phyloP scores from a whole-genome alignment of 2,888 invertebrate genomes.

The Limnephilus lunatus region DNA sequence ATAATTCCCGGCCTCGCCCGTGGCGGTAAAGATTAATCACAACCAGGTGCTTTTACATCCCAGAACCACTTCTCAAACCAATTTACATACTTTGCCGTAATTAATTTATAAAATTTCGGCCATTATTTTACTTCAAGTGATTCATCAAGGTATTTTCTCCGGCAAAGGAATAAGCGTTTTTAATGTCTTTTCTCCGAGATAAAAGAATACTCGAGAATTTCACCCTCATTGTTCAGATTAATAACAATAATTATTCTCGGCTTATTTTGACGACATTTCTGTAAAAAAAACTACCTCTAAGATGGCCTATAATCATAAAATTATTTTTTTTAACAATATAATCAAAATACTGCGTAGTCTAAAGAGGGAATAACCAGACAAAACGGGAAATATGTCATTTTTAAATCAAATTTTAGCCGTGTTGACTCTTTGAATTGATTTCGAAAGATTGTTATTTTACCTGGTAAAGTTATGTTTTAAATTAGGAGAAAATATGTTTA shows the following conservation, averaged over 20 bases:
- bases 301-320: too few relatives aligned
- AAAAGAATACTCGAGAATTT: background rate
- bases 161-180: background rate
- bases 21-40: conserved; percentile 21
- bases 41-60: conserved; percentile 20
- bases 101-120: conserved; percentile 37
- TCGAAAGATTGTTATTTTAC: too few relatives aligned
- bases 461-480: too few relatives aligned
- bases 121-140: conserved; percentile 5
- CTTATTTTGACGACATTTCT: background rate
- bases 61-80: conserved; percentile 22
- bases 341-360: background rate
- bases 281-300: background rate
- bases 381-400: too few relatives aligned
- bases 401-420: too few relatives aligned
- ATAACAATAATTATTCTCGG: too few relatives aligned
- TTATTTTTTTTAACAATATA: background rate
- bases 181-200: background rate
- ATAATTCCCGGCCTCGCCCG: background rate
- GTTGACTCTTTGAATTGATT: too few relatives aligned
- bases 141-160: conserved; percentile 9
- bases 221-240: background rate
- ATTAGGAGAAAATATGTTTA: too few relatives aligned
- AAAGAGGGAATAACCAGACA: too few relatives aligned
- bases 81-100: conserved; percentile 35